phyloP scores from a whole-genome alignment of 2,888 invertebrate genomes.

The Willowsia nigromaculata region DNA sequence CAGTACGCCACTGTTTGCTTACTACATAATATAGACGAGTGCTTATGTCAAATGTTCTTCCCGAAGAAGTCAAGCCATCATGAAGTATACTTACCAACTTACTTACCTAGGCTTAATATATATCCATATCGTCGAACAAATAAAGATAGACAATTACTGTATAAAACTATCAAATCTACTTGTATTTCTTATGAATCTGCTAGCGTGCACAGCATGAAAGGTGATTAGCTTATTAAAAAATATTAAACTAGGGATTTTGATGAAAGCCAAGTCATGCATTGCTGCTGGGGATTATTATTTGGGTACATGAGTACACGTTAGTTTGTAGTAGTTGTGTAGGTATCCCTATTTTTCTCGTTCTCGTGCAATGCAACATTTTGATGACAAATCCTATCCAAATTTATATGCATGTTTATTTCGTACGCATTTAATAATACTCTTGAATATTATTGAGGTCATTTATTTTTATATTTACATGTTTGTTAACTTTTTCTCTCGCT shows the following conservation, averaged over 20 bases:
- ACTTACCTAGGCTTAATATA: no score
- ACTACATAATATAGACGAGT: no score
- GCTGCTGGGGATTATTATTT: not conserved
- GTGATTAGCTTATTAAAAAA: constrained; percentile 9
- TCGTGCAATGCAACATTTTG: not conserved
- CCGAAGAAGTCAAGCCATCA: not conserved
- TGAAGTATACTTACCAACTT: no score
- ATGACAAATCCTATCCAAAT: not conserved
- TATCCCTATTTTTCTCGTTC: not conserved
- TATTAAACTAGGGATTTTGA: constrained; percentile 21
- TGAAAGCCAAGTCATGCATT: not conserved
- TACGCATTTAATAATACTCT: not conserved
- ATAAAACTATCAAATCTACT: no score
- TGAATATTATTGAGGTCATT: constrained; percentile 38
- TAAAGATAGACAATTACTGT: no score
- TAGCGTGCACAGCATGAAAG: not conserved
- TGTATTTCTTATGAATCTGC: not conserved
- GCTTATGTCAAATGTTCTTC: no score
- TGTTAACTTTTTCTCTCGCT: constrained; percentile 4
- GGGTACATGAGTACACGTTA: not conserved
- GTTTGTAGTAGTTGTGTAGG: no score
- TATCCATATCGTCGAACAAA: no score
- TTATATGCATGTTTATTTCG: not conserved
- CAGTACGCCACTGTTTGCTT: not conserved
- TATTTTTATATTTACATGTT: constrained; percentile 19